Conservation (phyloP, 2,888 invertebrate species). For the Trichogramma dendrolimi region DNA sequence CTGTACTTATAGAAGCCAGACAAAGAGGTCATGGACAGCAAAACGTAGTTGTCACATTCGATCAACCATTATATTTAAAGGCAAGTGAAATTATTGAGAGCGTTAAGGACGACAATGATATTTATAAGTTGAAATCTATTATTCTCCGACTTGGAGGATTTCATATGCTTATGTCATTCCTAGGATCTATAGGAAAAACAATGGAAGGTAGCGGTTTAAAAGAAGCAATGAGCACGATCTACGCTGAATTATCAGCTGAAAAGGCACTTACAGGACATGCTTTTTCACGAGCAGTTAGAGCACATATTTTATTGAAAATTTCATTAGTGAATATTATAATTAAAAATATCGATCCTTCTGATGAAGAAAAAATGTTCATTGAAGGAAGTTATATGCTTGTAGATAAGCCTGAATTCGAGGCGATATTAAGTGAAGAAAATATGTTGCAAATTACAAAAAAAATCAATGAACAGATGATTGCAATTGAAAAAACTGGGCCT, state of each 20-base stretch:
- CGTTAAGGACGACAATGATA: background rate
- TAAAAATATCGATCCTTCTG: too few relatives aligned
- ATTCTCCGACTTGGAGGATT: conserved; percentile 14
- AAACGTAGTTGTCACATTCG: conserved; percentile 9
- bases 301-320: background rate
- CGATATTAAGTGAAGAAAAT: too few relatives aligned
- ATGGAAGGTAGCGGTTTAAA: conserved; percentile 48
- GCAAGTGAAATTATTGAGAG: conserved; percentile 11
- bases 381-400: conserved; percentile 5
- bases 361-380: too few relatives aligned
- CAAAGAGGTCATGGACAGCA: background rate
- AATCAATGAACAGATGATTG: conserved; percentile 1
- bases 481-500: conserved; percentile 16
- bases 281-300: conserved; percentile 14
- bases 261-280: conserved; percentile 26
- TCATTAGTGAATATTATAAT: conserved; percentile 2
- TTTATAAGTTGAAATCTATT: conserved; percentile 1
- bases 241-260: conserved; percentile 34
- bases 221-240: conserved; percentile 31
- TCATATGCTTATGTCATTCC: conserved; percentile 15
- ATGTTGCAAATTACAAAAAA: too few relatives aligned
- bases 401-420: too few relatives aligned
- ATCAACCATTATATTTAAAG: conserved; percentile 13
- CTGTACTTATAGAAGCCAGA: background rate
- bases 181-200: conserved; percentile 31